Conservation (phyloP, 2,113 vertebrate species). For the Lanius ludovicianus region DNA sequence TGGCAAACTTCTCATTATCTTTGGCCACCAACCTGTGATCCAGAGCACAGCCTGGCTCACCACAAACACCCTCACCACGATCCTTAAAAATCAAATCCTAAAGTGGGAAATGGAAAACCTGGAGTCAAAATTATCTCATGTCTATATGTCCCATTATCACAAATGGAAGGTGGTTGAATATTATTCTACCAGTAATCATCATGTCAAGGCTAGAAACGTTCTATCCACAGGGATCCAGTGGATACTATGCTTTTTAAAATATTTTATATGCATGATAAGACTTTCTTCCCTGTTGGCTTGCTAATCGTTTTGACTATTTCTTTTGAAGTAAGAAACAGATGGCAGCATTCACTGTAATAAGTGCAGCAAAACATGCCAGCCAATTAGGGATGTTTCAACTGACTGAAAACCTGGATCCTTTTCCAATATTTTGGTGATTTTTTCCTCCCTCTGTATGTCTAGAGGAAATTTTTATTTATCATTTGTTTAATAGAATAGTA, state of each 20-base stretch:
- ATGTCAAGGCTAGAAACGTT: not conserved
- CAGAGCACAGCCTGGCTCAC: not conserved
- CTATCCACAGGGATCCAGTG: not conserved
- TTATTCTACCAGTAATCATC: conserved; percentile 5
- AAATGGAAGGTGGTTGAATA: not conserved
- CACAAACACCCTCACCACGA: not conserved
- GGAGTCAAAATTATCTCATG: not conserved
- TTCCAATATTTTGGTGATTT: conserved; percentile 19
- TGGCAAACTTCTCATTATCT: not conserved
- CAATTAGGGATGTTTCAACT: conserved; percentile 47
- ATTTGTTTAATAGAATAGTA: conserved; percentile 17
- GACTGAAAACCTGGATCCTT: conserved; percentile 31
- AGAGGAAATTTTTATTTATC: conserved; percentile 28
- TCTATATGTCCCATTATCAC: not conserved
- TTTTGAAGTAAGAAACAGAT: conserved; percentile 65
- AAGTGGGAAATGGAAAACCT: not conserved
- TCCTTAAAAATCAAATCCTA: not conserved
- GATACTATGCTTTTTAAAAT: not conserved
- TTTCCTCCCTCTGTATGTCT: not conserved
- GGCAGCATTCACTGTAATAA: conserved; percentile 50
- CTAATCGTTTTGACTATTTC: conserved; percentile 42
- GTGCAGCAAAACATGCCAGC: conserved; percentile 40
- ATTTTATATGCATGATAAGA: not conserved
- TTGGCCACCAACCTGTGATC: not conserved
- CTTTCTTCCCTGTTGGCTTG: conserved; percentile 18